A percentile compares a stretch with the other conserved stretches of the same genome.
These are phyloP conservation scores for Trachelus iudaicus DNA, from an alignment of 2,888 invertebrate genomes.

Conservation along the genomic window DNA sequence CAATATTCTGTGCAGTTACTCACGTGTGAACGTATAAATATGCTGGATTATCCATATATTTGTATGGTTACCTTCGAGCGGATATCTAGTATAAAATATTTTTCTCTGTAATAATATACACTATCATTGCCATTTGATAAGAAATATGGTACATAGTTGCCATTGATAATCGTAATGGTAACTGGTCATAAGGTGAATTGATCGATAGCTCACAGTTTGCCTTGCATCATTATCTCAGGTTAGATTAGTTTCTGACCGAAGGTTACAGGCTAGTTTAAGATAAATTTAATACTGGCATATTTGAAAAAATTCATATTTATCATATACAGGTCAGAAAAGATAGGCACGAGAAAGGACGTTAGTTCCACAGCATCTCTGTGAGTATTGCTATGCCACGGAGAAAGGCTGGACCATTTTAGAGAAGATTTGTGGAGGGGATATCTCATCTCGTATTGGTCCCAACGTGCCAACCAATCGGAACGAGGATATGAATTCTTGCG, in stretches of 20 bases:
- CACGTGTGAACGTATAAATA: too few species aligned
- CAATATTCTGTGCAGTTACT: too few species aligned
- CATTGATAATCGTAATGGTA: background rate
- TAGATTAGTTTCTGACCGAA: background rate
- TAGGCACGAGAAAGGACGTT: background rate
- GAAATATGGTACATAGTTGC: background rate
- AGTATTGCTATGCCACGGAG: background rate
- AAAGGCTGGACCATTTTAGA: conserved; percentile 53
- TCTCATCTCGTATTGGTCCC: conserved; percentile 46
- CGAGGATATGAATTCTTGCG: conserved; percentile 45
- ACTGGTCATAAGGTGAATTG: background rate
- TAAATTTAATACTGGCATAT: background rate
- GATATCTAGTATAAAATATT: background rate
- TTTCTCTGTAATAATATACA: background rate
- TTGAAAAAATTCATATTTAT: background rate
- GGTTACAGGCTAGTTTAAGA: background rate
- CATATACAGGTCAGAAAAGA: background rate
- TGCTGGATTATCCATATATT: too few species aligned
- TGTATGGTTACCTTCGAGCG: too few species aligned
- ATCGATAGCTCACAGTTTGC: background rate
- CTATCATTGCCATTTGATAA: background rate
- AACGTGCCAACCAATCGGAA: conserved; percentile 49
- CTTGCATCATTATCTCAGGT: background rate
- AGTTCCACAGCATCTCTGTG: background rate
- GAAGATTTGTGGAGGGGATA: conserved; percentile 46